phyloP scores from a whole-genome alignment of 2,888 invertebrate genomes.

The Cylloceria caligata region DNA sequence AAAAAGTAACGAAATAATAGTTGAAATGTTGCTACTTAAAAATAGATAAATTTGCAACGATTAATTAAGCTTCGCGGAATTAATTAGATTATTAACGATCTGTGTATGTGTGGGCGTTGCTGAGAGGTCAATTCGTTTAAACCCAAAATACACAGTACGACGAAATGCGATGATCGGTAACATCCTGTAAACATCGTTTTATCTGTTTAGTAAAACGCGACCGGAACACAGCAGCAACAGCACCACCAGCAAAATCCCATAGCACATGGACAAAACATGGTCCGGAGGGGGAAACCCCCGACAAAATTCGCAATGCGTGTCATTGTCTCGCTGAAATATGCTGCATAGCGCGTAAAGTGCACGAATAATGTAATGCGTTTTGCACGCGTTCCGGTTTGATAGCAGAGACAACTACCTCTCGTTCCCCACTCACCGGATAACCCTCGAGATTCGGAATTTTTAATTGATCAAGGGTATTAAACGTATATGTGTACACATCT shows the following conservation, averaged over 20 bases:
- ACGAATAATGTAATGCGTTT: conserved; percentile 14
- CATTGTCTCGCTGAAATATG: conserved; percentile 20
- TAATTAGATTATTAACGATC: conserved; percentile 2
- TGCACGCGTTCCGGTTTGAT: conserved; percentile 21
- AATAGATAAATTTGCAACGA: neutral
- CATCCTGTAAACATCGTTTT: conserved; percentile 53
- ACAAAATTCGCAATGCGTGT: conserved; percentile 12
- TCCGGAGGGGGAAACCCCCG: neutral
- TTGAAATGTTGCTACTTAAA: neutral
- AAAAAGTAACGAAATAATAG: too few species aligned
- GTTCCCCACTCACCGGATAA: conserved; percentile 9
- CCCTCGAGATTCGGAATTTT: conserved; percentile 17
- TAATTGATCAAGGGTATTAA: conserved; percentile 32
- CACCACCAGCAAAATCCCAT: conserved; percentile 3
- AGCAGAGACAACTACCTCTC: neutral
- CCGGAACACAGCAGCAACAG: conserved; percentile 1
- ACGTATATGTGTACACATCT: neutral
- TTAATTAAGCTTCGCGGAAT: neutral
- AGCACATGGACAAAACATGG: conserved; percentile 3
- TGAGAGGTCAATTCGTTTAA: conserved; percentile 3
- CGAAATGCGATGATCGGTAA: conserved; percentile 18
- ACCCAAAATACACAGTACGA: neutral
- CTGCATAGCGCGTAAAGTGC: conserved; percentile 6
- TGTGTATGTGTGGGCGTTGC: neutral
- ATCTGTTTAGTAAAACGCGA: conserved; percentile 28